Evolutionary conservation across 2,797 vertebrate genomes (phyloP), one percentile per base, ranked within the genome.

Genomic region (Erithacus rubecula): DNA sequence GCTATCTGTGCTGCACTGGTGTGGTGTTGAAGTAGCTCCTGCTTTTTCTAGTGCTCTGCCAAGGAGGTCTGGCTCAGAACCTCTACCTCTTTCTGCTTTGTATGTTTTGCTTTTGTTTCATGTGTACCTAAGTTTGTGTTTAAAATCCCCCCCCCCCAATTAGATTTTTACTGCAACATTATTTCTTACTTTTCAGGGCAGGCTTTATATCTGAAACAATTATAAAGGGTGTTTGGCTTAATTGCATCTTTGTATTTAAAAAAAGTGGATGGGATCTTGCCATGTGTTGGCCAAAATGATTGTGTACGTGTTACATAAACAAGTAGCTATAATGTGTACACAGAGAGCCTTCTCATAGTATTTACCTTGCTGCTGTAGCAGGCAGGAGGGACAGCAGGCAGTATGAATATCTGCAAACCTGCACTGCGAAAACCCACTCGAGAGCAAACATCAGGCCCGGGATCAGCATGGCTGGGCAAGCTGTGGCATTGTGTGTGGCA

Each of bases 91-190:
- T 39, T 30, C 55, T 49, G 7, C 2, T 16, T 49, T 52, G 1
- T 47, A 6, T 15, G 2, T 52, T 82, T 46, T 46, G 23, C 1
- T 47, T 29, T 52, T 71, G 6, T 46, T 77, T 81, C 2, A 1
- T 9, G 4, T 9, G 5, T 72, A 36, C 2, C 11, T 41, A 24
- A 36, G 8, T 8, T 72, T 65, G 15, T 58, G 13, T 70, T 14
- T 34, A 81, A 41, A 51, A 19, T 34, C n/a, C n/a, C n/a, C n/a
- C 11, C 65, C 4, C 5, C 23, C 6, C 1, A 3, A 0, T 24
- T 47, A 49, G 6, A 12, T 59, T 82, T 62, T 64, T 52, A 12
- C 53, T 78, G 46, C 5, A 60, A 13, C 0, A 2, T 21, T 59
- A 9, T 2, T 65, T 74, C 3, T 3, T 62, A 12, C 53, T 81